Percentiles rank a stretch among this genome's conserved stretches.
These are phyloP conservation scores for Bombus pascuorum DNA, from an alignment of 1,140 invertebrate genomes.

Conservation along the genomic window DNA sequence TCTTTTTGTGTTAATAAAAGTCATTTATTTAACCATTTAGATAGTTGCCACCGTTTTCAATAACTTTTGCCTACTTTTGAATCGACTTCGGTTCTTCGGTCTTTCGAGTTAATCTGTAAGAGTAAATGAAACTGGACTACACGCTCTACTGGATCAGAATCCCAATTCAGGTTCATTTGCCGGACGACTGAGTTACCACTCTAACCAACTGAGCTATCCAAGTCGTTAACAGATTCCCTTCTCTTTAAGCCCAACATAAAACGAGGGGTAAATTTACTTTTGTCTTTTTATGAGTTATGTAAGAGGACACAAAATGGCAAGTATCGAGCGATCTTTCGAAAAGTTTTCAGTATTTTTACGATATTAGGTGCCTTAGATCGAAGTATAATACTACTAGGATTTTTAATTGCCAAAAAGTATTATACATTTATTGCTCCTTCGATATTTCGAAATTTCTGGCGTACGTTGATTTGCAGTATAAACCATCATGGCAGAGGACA, in stretches of 20 bases:
- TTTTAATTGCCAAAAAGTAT: too few species aligned
- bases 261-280: neutral
- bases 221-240: constrained; percentile 30
- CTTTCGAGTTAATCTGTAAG: constrained; percentile 13
- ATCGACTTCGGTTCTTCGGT: neutral
- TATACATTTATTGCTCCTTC: too few species aligned
- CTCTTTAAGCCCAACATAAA: neutral
- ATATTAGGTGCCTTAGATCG: neutral
- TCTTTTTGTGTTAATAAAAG: too few species aligned
- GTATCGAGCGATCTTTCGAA: neutral
- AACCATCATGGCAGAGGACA: neutral
- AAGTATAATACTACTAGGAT: too few species aligned
- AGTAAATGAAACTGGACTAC: constrained; percentile 13
- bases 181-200: constrained; percentile 24
- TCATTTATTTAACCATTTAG: too few species aligned
- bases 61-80: too few species aligned
- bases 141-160: constrained; percentile 19
- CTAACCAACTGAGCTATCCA: constrained; percentile 26
- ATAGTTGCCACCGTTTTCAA: too few species aligned
- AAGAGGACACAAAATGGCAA: neutral
- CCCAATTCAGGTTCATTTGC: constrained; percentile 35
- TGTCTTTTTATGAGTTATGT: neutral
- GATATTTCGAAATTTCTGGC: neutral
- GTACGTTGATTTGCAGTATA: neutral
- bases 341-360: too few species aligned